A percentile compares a stretch with the other conserved stretches of the same genome.
Conservation (phyloP, 2,797 vertebrate genomes). For the Pangasius djambal region DNA sequence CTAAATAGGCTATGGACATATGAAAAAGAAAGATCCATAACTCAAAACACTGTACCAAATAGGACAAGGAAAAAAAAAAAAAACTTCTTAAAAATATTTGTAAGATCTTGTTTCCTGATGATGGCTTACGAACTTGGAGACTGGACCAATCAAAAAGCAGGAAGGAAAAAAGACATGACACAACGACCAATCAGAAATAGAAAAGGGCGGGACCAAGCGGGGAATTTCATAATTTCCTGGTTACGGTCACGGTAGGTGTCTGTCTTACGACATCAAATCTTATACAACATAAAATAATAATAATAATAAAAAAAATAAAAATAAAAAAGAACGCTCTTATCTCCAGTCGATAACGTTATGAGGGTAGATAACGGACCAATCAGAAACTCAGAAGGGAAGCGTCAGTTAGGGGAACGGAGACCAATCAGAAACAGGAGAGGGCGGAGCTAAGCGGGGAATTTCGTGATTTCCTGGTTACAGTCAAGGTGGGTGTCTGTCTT, state of each 20-base stretch:
- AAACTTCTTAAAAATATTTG: background rate
- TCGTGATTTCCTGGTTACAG: constrained; percentile 77
- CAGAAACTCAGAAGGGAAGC: background rate
- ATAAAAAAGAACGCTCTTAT: background rate
- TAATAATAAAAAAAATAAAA: background rate
- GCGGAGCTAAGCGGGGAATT: constrained; percentile 3
- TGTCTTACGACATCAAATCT: background rate
- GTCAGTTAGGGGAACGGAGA: background rate
- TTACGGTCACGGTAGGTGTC: too few relatives aligned
- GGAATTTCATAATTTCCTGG: background rate
- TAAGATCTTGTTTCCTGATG: background rate
- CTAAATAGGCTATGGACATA: background rate
- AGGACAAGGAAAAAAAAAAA: background rate
- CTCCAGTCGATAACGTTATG: background rate
- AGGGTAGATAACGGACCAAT: background rate
- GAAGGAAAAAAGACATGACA: background rate
- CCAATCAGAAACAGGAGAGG: constrained; percentile 8
- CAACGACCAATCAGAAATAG: background rate
- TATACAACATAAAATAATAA: background rate
- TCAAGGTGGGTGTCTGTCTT: constrained; percentile 71
- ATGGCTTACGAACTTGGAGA: background rate
- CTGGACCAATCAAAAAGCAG: background rate
- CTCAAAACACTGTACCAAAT: background rate
- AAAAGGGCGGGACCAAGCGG: background rate
- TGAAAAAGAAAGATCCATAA: too few relatives aligned